These are phyloP conservation scores for Drosophila subpulchrella DNA, from an alignment of 1,140 invertebrate genomes.

Conservation along the genomic window DNA sequence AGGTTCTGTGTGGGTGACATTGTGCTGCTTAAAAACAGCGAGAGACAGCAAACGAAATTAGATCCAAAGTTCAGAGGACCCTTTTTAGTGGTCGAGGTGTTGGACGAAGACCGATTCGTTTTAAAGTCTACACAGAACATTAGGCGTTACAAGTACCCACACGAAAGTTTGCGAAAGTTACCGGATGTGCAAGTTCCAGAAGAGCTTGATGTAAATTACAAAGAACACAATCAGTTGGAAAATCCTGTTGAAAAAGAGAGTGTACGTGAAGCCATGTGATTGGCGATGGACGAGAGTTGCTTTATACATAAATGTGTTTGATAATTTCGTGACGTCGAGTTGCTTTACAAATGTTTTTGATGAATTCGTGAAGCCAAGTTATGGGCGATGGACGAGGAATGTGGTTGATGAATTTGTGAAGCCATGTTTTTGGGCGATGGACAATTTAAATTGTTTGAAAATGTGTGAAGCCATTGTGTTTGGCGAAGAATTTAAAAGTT, in stretches of 20 bases:
- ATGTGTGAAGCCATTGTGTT: too few species aligned
- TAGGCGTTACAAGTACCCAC: constrained; percentile 1
- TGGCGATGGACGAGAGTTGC: not conserved
- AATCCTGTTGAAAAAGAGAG: not conserved
- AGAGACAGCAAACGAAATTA: not conserved
- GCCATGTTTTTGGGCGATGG: not conserved
- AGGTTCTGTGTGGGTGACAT: constrained; percentile 11
- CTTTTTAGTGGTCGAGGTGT: constrained; percentile 5
- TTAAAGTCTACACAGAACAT: constrained; percentile 2
- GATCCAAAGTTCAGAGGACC: not conserved
- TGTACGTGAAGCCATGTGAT: not conserved
- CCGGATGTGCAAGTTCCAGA: constrained; percentile 3
- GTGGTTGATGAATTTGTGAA: not conserved
- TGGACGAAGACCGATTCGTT: not conserved
- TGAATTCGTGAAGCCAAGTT: too few species aligned
- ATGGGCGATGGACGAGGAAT: too few species aligned
- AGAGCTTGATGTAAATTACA: not conserved
- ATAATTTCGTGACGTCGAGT: too few species aligned
- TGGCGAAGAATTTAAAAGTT: too few species aligned
- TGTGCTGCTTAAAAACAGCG: constrained; percentile 8
- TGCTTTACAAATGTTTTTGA: too few species aligned
- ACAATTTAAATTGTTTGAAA: too few species aligned
- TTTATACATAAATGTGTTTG: not conserved
- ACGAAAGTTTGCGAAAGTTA: constrained; percentile 4
- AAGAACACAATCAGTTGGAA: not conserved